phyloP scores from a whole-genome alignment of 2,113 vertebrate species.

The Buteo buteo region DNA sequence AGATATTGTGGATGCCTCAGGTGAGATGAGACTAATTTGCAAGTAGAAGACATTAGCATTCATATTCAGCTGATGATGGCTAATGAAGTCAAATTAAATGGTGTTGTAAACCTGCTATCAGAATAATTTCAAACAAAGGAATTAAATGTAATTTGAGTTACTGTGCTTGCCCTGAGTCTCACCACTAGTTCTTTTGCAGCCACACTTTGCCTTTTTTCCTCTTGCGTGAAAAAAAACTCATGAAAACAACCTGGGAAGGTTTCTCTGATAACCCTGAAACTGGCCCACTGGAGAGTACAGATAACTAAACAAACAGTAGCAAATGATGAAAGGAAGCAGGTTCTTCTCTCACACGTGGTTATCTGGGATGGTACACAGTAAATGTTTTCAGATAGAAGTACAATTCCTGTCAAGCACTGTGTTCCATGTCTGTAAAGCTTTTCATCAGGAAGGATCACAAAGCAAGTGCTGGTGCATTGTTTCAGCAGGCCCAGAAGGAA shows the following conservation, averaged over 20 bases:
- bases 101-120: not conserved
- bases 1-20: slow-evolving; percentile 80
- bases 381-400: not conserved
- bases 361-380: not conserved
- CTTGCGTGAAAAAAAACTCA: not conserved
- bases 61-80: not conserved
- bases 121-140: not conserved
- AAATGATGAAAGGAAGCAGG: not conserved
- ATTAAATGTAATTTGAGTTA: not conserved
- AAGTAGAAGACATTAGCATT: not conserved
- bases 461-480: not conserved
- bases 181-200: not conserved
- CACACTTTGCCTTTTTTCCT: not conserved
- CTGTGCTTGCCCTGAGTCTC: not conserved
- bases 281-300: not conserved
- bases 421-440: not conserved
- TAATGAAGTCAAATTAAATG: not conserved
- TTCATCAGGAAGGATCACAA: not conserved
- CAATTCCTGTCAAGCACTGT: not conserved
- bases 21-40: slow-evolving; percentile 54
- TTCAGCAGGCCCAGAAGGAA: not conserved
- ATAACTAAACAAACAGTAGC: slow-evolving; percentile 13
- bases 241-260: not conserved
- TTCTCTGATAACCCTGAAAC: not conserved
- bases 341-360: not conserved